Percentiles rank a stretch among this genome's conserved stretches.
Conservation (phyloP, 2,888 invertebrate species). For the Drosophila borborema region DNA sequence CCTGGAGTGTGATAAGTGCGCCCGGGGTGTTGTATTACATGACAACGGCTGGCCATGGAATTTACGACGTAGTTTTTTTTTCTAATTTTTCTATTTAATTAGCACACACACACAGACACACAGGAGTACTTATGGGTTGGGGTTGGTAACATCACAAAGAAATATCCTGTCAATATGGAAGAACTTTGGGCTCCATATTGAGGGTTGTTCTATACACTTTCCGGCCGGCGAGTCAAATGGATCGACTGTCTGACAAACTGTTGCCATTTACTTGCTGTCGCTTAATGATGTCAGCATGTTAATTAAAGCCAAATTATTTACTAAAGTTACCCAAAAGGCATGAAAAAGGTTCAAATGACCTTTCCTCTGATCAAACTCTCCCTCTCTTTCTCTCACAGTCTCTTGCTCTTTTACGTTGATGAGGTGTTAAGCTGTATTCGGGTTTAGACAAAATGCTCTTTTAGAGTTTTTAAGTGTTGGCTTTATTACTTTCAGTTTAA, state of each 20-base stretch:
- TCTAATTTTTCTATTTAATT: slow-evolving; percentile 80
- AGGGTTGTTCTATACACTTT: slow-evolving; percentile 27
- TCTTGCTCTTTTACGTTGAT: neutral
- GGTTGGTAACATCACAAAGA: neutral
- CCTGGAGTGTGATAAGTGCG: slow-evolving; percentile 72
- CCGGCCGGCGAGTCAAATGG: slow-evolving; percentile 67
- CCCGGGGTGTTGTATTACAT: slow-evolving; percentile 71
- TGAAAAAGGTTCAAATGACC: slow-evolving; percentile 8
- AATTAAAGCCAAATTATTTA: slow-evolving; percentile 84
- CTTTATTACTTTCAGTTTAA: slow-evolving; percentile 33
- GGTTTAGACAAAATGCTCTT: slow-evolving; percentile 36
- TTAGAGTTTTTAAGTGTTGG: slow-evolving; percentile 41
- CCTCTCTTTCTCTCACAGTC: no score
- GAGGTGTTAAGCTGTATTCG: slow-evolving; percentile 36
- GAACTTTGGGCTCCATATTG: slow-evolving; percentile 29
- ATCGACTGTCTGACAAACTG: slow-evolving; percentile 70
- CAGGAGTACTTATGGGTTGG: slow-evolving; percentile 12
- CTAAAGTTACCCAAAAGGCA: slow-evolving; percentile 57
- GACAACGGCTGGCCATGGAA: slow-evolving; percentile 55
- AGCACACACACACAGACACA: slow-evolving; percentile 39
- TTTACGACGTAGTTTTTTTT: slow-evolving; percentile 79
- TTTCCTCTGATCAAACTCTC: neutral
- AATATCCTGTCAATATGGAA: slow-evolving; percentile 55
- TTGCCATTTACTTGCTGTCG: slow-evolving; percentile 63
- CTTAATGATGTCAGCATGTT: slow-evolving; percentile 82